A percentile compares a stretch with the other conserved stretches of the same genome.
Evolutionary conservation across 2,797 vertebrate genomes (phyloP).

Genomic region (Sebastiscus albofasciatus): DNA sequence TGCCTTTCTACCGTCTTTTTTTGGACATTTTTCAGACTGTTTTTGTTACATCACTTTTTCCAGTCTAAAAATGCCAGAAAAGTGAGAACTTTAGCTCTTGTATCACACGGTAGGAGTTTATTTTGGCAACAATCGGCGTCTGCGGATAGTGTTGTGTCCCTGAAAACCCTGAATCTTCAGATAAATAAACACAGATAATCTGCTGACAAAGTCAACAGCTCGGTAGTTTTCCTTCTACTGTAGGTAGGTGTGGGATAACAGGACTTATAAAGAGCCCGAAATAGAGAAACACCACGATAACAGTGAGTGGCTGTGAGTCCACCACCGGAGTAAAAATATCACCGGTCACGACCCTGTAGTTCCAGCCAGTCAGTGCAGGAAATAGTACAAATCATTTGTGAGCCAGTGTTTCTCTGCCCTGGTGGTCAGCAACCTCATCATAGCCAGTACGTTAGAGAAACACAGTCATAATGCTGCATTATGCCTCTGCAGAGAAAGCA

Average conservation of each 20-base stretch:
- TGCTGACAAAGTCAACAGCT: background rate
- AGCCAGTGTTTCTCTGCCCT: background rate
- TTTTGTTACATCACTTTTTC: background rate
- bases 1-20: no score
- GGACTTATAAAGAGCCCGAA: background rate
- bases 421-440: background rate
- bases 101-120: background rate
- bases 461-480: background rate
- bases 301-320: conserved; percentile 23
- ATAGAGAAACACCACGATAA: conserved; percentile 38
- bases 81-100: background rate
- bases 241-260: background rate
- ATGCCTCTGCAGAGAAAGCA: background rate
- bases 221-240: background rate
- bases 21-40: no score
- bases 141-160: background rate
- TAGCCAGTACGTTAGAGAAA: background rate
- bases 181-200: background rate
- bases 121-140: background rate
- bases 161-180: background rate
- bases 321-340: conserved; percentile 53
- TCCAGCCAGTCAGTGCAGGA: conserved; percentile 22
- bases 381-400: background rate
- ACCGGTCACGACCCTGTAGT: conserved; percentile 23
- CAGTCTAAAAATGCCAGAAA: background rate